Base-by-base conservation (phyloP, 1,140 invertebrate genomes). In the Dinothrombium tinctorium region DNA sequence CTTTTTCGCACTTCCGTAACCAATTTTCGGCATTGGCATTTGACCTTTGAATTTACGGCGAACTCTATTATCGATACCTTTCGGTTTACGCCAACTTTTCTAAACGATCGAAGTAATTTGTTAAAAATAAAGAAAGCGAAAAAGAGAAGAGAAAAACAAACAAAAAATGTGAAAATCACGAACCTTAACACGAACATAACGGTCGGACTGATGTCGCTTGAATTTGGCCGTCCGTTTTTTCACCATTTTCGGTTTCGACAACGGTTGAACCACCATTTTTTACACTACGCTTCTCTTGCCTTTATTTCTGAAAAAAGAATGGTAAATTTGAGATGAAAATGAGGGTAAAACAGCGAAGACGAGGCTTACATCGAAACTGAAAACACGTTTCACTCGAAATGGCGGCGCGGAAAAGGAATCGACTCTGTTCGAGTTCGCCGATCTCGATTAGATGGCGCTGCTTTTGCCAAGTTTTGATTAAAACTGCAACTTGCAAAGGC, bases 1-100 rank as follows among this genome's bases (percentile, higher is more conserved):
- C 53, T 76, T 80, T 56, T 82, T 79, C 56, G 77, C 80, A 48
- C 83, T 84, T 54, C 94, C 90, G 62, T 95, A 98, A 75, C 92
- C 94, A 65, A 99, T 94, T 55, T 78, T 90, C 32, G 94, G 94
- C 92, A 99, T 98, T 62, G 84, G 65, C 56, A 79, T 89, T 58
- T 95, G 86, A 20, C 94, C 94, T 74, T 96, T 98, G 66, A 98
- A 99, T 49, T 87, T 71, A 55, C 92, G 76, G 50, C 94, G 72
- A 8, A 98, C 90, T 66, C 90, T 74, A 72, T 98, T 99, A 64
- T 99, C 94, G 68, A 99, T 99, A 90, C 94, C 84, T 59, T 83
- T 83, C 0, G 83, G 83, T 63, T 83, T 87, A 51, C 83, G 68
- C 83, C 82, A 89, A 65, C 74, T 81, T 44, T 69, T 61, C 72